phyloP scores from a whole-genome alignment of 2,797 vertebrate species.

The Cynodonichthys magdalenae region DNA sequence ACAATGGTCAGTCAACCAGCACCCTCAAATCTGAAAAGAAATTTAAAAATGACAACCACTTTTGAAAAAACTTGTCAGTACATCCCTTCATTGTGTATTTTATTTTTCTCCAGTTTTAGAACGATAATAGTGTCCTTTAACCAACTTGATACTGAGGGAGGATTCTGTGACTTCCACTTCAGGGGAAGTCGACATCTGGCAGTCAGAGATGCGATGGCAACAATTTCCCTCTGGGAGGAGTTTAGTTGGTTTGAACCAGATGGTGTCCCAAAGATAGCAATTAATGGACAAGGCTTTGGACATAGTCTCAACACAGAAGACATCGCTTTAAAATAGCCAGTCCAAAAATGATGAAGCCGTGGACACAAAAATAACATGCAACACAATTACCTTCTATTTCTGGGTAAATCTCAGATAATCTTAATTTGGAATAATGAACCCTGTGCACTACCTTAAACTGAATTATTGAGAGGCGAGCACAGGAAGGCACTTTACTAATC shows the following conservation, averaged over 20 bases:
- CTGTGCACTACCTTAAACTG: too few species aligned
- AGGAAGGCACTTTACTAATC: constrained; percentile 1
- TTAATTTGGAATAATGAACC: too few species aligned
- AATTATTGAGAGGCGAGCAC: too few species aligned
- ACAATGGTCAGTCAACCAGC: neutral
- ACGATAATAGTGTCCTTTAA: neutral
- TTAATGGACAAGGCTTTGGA: too few species aligned
- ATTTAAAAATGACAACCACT: neutral
- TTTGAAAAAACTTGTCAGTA: too few species aligned
- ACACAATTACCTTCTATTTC: too few species aligned
- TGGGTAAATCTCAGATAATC: too few species aligned
- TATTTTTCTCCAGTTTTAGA: neutral
- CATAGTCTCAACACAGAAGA: too few species aligned
- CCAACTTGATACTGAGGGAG: neutral
- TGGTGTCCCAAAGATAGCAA: too few species aligned
- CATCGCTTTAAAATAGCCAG: too few species aligned
- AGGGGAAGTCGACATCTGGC: neutral
- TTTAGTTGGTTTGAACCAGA: neutral
- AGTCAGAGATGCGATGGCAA: neutral
- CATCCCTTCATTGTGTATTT: neutral
- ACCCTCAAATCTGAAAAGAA: neutral
- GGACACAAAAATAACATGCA: too few species aligned
- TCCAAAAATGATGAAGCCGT: too few species aligned
- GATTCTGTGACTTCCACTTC: neutral
- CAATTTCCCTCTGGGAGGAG: neutral